Evolutionary conservation across 1,140 invertebrate genomes (phyloP).

Genomic region (Lordiphosa collinella): DNA sequence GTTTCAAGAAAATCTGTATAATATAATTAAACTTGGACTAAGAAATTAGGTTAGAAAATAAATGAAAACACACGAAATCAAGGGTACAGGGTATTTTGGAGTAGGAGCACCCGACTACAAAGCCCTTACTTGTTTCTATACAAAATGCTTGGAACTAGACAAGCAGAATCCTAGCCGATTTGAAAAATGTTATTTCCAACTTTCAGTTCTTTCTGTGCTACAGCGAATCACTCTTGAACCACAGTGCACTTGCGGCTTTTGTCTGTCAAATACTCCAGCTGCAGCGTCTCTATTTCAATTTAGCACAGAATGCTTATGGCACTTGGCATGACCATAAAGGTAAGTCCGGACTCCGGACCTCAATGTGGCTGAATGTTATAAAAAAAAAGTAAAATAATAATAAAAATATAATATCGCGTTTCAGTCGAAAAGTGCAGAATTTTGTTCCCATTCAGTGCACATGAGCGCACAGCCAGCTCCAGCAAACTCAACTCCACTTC

Average conservation of each 20-base stretch:
- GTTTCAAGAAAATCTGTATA: too few relatives aligned
- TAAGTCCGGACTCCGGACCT: conserved; percentile 20
- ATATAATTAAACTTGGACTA: too few relatives aligned
- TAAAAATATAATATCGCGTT: conserved; percentile 56
- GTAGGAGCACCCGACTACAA: too few relatives aligned
- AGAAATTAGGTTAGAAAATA: too few relatives aligned
- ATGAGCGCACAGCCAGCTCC: conserved; percentile 48
- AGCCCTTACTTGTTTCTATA: too few relatives aligned
- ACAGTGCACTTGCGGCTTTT: conserved; percentile 32
- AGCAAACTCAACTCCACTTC: conserved; percentile 7
- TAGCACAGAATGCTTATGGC: background rate
- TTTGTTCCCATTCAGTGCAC: conserved; percentile 74
- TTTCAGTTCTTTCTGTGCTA: too few relatives aligned
- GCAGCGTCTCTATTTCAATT: conserved; percentile 30
- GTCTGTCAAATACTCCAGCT: background rate
- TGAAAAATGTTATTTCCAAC: too few relatives aligned
- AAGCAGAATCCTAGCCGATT: too few relatives aligned
- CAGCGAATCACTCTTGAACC: background rate
- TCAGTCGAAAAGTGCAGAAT: conserved; percentile 58
- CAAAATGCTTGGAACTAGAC: too few relatives aligned
- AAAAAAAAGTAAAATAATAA: conserved; percentile 24
- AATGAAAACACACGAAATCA: too few relatives aligned
- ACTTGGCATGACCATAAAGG: conserved; percentile 33
- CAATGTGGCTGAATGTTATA: conserved; percentile 15
- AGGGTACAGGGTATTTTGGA: too few relatives aligned